phyloP scores from a whole-genome alignment of 2,113 vertebrate species.

The Carassius gibelio region DNA sequence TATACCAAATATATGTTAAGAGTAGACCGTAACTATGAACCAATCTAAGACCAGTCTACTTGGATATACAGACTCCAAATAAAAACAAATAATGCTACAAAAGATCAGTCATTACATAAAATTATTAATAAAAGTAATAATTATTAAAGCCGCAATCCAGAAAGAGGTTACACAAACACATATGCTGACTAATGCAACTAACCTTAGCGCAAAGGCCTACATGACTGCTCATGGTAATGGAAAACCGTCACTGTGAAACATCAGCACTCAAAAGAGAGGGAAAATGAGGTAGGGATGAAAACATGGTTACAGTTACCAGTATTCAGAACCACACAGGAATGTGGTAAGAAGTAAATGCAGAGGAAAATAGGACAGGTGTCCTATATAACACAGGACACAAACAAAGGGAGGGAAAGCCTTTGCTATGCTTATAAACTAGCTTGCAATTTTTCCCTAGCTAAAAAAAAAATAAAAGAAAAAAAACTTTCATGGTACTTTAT shows the following conservation, averaged over 20 bases:
- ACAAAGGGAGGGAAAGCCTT: not conserved
- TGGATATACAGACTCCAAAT: not conserved
- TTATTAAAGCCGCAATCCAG: not conserved
- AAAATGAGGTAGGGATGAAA: not conserved
- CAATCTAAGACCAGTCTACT: not conserved
- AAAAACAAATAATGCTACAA: not conserved
- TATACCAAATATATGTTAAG: not conserved
- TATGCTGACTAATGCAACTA: slow-evolving; percentile 13
- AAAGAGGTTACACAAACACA: not conserved
- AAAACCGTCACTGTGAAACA: not conserved
- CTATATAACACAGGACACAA: slow-evolving; percentile 8
- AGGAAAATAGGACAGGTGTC: slow-evolving; percentile 26
- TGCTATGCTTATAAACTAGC: not conserved
- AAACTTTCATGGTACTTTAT: not conserved
- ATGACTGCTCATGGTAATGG: slow-evolving; percentile 11
- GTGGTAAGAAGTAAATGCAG: not conserved
- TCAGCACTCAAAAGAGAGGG: not conserved
- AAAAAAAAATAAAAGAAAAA: not conserved
- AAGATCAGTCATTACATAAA: not conserved
- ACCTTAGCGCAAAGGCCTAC: not conserved
- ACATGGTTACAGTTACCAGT: not conserved
- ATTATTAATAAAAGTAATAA: not conserved
- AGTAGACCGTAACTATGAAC: not conserved
- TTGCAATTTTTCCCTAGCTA: not conserved
- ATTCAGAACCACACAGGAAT: not conserved